Conservation (phyloP, 2,113 vertebrate genomes). For the Malurus alboscapulatus region DNA sequence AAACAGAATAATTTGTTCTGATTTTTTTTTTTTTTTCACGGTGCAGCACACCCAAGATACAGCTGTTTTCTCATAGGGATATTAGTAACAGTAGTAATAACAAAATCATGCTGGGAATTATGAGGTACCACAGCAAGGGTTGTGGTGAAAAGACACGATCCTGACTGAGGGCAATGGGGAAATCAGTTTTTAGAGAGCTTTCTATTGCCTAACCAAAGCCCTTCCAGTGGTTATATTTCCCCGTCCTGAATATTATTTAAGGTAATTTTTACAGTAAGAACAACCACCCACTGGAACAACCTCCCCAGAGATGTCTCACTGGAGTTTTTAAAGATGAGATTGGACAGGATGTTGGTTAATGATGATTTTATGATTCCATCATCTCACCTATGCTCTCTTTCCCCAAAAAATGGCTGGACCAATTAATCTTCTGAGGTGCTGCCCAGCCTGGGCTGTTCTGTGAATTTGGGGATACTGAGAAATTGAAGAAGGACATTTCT, state of each 20-base stretch:
- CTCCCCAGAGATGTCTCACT: not conserved
- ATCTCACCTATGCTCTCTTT: not conserved
- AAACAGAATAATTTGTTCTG: not conserved
- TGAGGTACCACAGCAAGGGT: not conserved
- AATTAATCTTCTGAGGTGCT: not conserved
- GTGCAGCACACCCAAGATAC: not conserved
- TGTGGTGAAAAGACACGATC: not conserved
- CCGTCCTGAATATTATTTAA: not conserved
- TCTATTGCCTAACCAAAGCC: not conserved
- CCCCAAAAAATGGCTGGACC: not conserved
- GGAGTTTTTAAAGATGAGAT: not conserved
- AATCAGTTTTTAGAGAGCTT: not conserved
- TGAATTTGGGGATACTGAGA: not conserved
- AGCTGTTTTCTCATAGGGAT: not conserved
- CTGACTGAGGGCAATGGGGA: not conserved
- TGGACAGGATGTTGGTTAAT: not conserved
- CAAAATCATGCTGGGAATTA: not conserved
- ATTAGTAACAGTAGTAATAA: not conserved
- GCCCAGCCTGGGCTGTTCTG: not conserved
- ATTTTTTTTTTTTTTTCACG: not conserved
- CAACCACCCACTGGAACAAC: not conserved
- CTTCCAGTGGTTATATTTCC: not conserved
- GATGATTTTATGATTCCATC: not conserved
- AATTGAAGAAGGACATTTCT: not conserved
- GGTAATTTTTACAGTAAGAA: not conserved